Percentiles rank a stretch among this genome's conserved stretches.
These are phyloP conservation scores for Sinocyclocheilus anophthalmus DNA, from an alignment of 2,113 vertebrate genomes.

Conservation along the genomic window DNA sequence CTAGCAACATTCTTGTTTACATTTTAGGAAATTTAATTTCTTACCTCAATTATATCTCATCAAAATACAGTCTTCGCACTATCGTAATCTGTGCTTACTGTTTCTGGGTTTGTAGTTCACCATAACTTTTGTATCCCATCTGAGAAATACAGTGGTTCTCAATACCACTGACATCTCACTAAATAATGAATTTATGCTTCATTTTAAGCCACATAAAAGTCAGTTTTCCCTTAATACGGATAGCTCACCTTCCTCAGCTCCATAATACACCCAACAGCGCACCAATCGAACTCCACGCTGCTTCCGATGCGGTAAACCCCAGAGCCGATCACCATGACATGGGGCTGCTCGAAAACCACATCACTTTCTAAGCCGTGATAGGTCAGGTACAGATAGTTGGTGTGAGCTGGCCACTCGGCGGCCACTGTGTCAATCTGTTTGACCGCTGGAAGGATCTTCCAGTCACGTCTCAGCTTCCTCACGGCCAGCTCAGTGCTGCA, in stretches of 20 bases:
- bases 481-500: slow-evolving; percentile 91
- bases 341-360: slow-evolving; percentile 82
- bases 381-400: slow-evolving; percentile 96
- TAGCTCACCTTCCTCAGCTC: slow-evolving; percentile 88
- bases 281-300: slow-evolving; percentile 98
- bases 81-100: slow-evolving; percentile 97
- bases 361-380: slow-evolving; percentile 87
- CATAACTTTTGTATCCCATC: slow-evolving; percentile 99
- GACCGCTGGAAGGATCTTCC: slow-evolving; percentile 89
- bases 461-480: slow-evolving; percentile 88
- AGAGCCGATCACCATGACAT: slow-evolving; percentile 93
- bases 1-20: not conserved
- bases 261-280: slow-evolving; percentile 93
- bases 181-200: not conserved
- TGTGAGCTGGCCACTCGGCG: slow-evolving; percentile 92
- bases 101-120: slow-evolving; percentile 99
- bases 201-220: not conserved
- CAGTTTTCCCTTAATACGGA: not conserved
- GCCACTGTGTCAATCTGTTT: slow-evolving; percentile 98
- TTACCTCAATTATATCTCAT: slow-evolving; percentile 98
- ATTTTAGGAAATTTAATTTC: not conserved
- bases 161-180: not conserved
- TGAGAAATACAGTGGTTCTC: slow-evolving; percentile 57
- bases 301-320: slow-evolving; percentile 98
- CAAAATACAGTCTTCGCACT: slow-evolving; percentile 99